Evolutionary conservation across 92 coral and sea anemone species (phyloP).

Genomic region (Parazoanthus darwini): DNA sequence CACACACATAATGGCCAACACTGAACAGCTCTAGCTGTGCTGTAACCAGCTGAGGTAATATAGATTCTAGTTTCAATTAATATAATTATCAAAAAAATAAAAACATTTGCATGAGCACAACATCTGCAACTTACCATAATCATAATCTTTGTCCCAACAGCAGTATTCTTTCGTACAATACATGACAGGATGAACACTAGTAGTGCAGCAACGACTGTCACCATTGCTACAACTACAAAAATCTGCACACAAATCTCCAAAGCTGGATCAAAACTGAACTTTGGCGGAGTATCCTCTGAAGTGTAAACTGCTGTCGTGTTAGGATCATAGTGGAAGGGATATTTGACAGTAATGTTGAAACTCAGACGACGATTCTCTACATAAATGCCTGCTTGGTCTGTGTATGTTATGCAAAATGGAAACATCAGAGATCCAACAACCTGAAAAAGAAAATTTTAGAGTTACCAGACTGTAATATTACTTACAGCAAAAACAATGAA

Average conservation of each 20-base stretch:
- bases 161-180: conserved; percentile 55
- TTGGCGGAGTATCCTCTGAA: conserved; percentile 59
- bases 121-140: conserved; percentile 54
- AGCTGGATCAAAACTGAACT: conserved; percentile 81
- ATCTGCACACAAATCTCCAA: conserved; percentile 69
- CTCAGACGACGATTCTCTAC: conserved; percentile 39
- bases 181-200: conserved; percentile 53
- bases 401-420: conserved; percentile 65
- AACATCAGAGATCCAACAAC: conserved; percentile 49
- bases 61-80: no score
- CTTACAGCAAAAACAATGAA: not conserved
- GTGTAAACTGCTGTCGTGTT: conserved; percentile 72
- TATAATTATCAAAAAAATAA: not conserved
- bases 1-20: no score
- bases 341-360: conserved; percentile 73
- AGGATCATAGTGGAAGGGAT: conserved; percentile 73
- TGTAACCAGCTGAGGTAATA: no score
- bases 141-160: conserved; percentile 51
- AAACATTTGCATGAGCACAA: not conserved
- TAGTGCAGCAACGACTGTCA: conserved; percentile 58
- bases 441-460: conserved; percentile 40
- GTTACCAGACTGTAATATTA: not conserved
- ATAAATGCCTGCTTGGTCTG: conserved; percentile 63
- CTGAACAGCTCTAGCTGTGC: no score
- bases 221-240: conserved; percentile 66